Evolutionary conservation across 2,888 invertebrate genomes (phyloP).

Genomic region (Mythimna ferrago): DNA sequence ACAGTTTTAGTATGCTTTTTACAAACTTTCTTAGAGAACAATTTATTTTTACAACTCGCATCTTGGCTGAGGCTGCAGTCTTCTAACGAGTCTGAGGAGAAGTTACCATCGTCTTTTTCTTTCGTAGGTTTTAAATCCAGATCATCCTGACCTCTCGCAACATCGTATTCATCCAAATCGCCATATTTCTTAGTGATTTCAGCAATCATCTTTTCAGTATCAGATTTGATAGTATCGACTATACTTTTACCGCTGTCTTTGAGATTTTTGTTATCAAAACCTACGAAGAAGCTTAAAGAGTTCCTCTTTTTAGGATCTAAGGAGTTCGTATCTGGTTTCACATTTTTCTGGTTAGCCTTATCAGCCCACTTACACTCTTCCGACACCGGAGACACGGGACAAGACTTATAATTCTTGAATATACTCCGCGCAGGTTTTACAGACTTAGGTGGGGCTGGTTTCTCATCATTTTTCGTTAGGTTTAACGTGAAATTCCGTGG

Average conservation of each 20-base stretch:
- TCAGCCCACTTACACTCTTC: slow-evolving; percentile 94
- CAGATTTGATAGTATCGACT: slow-evolving; percentile 91
- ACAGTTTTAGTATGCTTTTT: slow-evolving; percentile 88
- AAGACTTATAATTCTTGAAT: slow-evolving; percentile 93
- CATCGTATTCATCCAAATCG: slow-evolving; percentile 89
- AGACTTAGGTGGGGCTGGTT: slow-evolving; percentile 81
- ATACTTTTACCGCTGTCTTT: slow-evolving; percentile 90
- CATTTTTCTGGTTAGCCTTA: slow-evolving; percentile 73
- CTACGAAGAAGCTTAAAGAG: slow-evolving; percentile 92
- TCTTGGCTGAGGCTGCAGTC: slow-evolving; percentile 92
- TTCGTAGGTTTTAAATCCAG: slow-evolving; percentile 85
- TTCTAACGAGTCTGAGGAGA: slow-evolving; percentile 95
- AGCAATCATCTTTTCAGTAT: slow-evolving; percentile 92
- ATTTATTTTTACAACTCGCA: slow-evolving; percentile 87
- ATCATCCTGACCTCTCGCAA: slow-evolving; percentile 69
- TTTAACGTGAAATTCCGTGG: slow-evolving; percentile 85
- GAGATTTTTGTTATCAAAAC: slow-evolving; percentile 88
- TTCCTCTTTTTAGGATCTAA: slow-evolving; percentile 89
- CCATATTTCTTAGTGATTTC: slow-evolving; percentile 92
- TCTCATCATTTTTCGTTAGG: slow-evolving; percentile 78
- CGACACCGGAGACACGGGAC: slow-evolving; percentile 95
- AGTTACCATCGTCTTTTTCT: slow-evolving; percentile 92
- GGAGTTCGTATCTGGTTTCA: slow-evolving; percentile 78
- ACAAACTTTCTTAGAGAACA: slow-evolving; percentile 88
- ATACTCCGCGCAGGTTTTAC: slow-evolving; percentile 86